These are phyloP conservation scores for Sinotaia quadrata DNA, from an alignment of 2,888 invertebrate genomes.

Conservation along the genomic window DNA sequence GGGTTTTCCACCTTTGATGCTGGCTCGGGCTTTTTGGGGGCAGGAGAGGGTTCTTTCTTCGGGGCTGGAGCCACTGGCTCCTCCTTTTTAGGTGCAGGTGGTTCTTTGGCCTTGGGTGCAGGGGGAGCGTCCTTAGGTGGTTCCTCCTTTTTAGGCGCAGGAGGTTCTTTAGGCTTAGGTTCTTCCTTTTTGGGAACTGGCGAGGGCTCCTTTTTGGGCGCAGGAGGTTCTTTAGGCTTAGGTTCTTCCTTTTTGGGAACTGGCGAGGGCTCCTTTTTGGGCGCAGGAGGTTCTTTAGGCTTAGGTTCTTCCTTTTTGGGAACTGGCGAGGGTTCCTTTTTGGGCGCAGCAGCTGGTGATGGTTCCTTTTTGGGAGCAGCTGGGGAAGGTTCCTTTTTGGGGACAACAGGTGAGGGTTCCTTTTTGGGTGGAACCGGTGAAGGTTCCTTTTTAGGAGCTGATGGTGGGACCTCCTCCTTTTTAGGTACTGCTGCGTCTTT, in stretches of 20 bases:
- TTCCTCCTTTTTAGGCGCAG: background rate
- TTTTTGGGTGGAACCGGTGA: conserved; percentile 28
- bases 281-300: conserved; percentile 1
- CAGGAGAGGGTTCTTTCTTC: background rate
- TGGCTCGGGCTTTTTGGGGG: conserved; percentile 29
- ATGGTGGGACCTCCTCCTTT: conserved; percentile 37
- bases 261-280: conserved; percentile 15
- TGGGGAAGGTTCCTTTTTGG: conserved; percentile 8
- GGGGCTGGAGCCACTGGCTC: conserved; percentile 6
- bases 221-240: background rate
- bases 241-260: conserved; percentile 8
- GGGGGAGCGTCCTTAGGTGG: too few relatives aligned
- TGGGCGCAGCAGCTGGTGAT: conserved; percentile 19
- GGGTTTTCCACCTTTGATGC: conserved; percentile 38
- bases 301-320: conserved; percentile 20
- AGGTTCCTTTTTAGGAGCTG: conserved; percentile 1
- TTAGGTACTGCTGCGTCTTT: conserved; percentile 30
- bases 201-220: conserved; percentile 17
- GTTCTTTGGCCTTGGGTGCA: background rate
- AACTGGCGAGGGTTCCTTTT: conserved; percentile 11
- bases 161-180: too few relatives aligned
- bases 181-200: conserved; percentile 18
- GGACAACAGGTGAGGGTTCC: background rate
- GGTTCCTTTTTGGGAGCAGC: conserved; percentile 20
- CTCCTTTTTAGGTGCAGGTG: background rate